phyloP scores from a whole-genome alignment of 2,113 vertebrate genomes.

The Neolamprologus longior region DNA sequence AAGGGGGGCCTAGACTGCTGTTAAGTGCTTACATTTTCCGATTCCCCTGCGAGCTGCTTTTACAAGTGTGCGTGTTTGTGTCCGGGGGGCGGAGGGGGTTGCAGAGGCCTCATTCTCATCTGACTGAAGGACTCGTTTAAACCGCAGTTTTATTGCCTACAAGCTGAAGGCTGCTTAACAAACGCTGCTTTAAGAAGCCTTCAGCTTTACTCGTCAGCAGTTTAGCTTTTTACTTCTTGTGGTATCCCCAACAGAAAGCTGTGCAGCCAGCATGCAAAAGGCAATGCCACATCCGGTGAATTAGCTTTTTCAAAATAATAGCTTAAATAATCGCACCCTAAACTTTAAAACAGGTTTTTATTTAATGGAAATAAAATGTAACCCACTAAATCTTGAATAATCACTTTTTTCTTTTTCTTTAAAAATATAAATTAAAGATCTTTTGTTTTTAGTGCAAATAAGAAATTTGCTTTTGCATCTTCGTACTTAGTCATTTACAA shows the following conservation, averaged over 20 bases:
- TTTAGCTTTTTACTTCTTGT: background rate
- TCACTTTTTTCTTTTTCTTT: background rate
- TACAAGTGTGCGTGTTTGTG: background rate
- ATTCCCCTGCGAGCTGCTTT: background rate
- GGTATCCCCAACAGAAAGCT: background rate
- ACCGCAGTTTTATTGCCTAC: background rate
- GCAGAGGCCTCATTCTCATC: background rate
- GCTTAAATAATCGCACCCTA: background rate
- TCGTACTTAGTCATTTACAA: background rate
- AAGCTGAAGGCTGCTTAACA: background rate
- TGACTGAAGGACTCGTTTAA: background rate
- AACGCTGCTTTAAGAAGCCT: background rate
- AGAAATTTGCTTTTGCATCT: background rate
- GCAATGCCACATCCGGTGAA: background rate
- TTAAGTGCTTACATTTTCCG: conserved; percentile 23
- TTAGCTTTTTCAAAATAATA: background rate
- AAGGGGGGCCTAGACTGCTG: background rate
- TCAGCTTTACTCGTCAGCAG: background rate
- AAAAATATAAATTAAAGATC: background rate
- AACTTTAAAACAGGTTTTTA: background rate
- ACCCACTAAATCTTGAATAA: background rate
- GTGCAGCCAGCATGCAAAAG: background rate
- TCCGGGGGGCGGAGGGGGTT: background rate
- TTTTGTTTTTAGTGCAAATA: background rate
- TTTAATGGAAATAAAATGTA: background rate